A percentile compares a stretch with the other conserved stretches of the same genome.
These are phyloP conservation scores for Galeruca laticollis DNA, from an alignment of 2,888 invertebrate genomes.

Conservation along the genomic window DNA sequence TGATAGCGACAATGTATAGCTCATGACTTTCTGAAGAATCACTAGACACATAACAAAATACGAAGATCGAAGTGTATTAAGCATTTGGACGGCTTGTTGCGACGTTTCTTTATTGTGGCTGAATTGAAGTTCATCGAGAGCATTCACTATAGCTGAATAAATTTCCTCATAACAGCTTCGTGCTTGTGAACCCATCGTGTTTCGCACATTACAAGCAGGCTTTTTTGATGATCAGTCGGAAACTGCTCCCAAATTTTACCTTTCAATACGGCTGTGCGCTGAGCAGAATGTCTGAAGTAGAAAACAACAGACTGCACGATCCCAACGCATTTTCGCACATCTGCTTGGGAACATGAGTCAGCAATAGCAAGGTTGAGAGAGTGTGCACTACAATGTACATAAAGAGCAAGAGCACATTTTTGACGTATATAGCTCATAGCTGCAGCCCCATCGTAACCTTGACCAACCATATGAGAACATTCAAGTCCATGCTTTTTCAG, in stretches of 20 bases:
- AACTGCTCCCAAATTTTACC: not conserved
- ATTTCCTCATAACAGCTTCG: not conserved
- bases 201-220: too few relatives aligned
- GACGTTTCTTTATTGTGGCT: too few relatives aligned
- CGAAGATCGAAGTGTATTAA: not conserved
- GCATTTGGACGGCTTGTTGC: too few relatives aligned
- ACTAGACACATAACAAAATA: too few relatives aligned
- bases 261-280: constrained; percentile 12
- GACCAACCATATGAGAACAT: constrained; percentile 11
- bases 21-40: too few relatives aligned
- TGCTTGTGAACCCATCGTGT: too few relatives aligned
- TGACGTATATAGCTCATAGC: constrained; percentile 27
- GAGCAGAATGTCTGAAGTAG: not conserved
- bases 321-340: not conserved
- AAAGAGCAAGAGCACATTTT: constrained; percentile 24
- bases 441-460: constrained; percentile 30
- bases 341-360: not conserved
- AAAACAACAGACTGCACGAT: not conserved
- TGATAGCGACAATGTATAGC: not conserved
- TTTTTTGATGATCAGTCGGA: too few relatives aligned
- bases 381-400: constrained; percentile 15
- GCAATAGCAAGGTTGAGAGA: not conserved
- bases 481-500: constrained; percentile 25
- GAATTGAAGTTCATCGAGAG: constrained; percentile 2
- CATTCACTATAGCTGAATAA: constrained; percentile 12